These are phyloP conservation scores for Nomada ruficornis DNA, from an alignment of 2,888 invertebrate genomes.

Conservation along the genomic window DNA sequence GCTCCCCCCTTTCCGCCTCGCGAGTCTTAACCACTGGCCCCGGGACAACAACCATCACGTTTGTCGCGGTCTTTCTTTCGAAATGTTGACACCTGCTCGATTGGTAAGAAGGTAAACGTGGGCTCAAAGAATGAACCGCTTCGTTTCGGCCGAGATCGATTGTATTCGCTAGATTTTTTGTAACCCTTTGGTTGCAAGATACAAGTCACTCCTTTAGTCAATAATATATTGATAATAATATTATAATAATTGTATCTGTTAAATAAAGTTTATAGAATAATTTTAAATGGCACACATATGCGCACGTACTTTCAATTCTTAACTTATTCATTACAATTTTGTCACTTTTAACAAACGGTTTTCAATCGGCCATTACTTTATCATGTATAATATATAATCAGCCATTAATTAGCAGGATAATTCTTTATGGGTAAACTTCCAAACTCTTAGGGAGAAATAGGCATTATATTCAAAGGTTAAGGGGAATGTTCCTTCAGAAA, in stretches of 20 bases:
- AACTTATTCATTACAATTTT: background rate
- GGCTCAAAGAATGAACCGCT: background rate
- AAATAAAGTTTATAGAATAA: too few relatives aligned
- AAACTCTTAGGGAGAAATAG: conserved; percentile 39
- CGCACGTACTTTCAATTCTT: too few relatives aligned
- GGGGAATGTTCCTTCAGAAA: conserved; percentile 45
- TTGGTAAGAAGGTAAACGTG: background rate
- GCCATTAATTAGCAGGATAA: background rate
- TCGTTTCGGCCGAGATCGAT: background rate
- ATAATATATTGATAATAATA: too few relatives aligned
- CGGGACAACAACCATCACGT: background rate
- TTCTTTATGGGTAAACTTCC: conserved; percentile 20
- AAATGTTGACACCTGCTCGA: conserved; percentile 3
- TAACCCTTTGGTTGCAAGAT: too few relatives aligned
- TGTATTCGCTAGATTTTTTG: too few relatives aligned
- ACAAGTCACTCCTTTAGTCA: too few relatives aligned
- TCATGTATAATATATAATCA: too few relatives aligned
- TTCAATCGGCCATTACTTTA: background rate
- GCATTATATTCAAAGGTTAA: conserved; percentile 53
- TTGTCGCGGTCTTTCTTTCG: background rate
- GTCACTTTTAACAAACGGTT: background rate
- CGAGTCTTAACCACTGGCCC: conserved; percentile 21
- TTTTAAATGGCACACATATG: too few relatives aligned
- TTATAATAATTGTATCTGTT: too few relatives aligned
- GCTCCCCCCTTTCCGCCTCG: background rate